These are phyloP conservation scores for Pangasius sanitwongsei DNA, from an alignment of 2,797 vertebrate species.

Conservation along the genomic window DNA sequence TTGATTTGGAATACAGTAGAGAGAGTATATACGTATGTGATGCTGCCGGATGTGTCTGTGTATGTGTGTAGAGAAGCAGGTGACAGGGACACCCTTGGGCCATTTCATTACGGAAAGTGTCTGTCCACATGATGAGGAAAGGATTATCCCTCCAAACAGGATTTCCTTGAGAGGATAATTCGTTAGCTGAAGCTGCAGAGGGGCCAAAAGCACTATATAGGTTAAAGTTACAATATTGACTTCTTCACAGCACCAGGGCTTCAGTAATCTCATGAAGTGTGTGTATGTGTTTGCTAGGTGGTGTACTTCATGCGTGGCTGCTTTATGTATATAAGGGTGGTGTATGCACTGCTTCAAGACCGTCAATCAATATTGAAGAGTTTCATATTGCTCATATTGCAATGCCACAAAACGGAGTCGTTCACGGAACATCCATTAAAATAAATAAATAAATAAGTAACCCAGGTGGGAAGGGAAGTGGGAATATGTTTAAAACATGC, in stretches of 20 bases:
- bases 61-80: conserved; percentile 48
- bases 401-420: conserved; percentile 54
- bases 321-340: conserved; percentile 26
- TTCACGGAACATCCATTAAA: conserved; percentile 56
- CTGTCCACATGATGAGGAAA: conserved; percentile 82
- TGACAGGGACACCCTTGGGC: conserved; percentile 72
- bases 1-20: conserved; percentile 11
- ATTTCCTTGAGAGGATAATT: conserved; percentile 85
- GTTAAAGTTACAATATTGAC: conserved; percentile 82
- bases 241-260: conserved; percentile 74
- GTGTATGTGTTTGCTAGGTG: conserved; percentile 29
- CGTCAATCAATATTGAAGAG: conserved; percentile 14
- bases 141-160: conserved; percentile 83
- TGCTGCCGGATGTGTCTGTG: conserved; percentile 14
- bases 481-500: conserved; percentile 49
- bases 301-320: conserved; percentile 35
- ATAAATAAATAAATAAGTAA: conserved; percentile 8
- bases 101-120: conserved; percentile 86
- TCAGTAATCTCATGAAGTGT: conserved; percentile 19
- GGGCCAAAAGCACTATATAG: conserved; percentile 74
- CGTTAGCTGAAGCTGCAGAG: conserved; percentile 79
- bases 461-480: conserved; percentile 27
- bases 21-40: neutral
- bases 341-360: conserved; percentile 15
- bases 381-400: conserved; percentile 17